A percentile compares a stretch with the other conserved stretches of the same genome.
Evolutionary conservation across 2,797 vertebrate species (phyloP).

Genomic region (Acridotheres tristis): DNA sequence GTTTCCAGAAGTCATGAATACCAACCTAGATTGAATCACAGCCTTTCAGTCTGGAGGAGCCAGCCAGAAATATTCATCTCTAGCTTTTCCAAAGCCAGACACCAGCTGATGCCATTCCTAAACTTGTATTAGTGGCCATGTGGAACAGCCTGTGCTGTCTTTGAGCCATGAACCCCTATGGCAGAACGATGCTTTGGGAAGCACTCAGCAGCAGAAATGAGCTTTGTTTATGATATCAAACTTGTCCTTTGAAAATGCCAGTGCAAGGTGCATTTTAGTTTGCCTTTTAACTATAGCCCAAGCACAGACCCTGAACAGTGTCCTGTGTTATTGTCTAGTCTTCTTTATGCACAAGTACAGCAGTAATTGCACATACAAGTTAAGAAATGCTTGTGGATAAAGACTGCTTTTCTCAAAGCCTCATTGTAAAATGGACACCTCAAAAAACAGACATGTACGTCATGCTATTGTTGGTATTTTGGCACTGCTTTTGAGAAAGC

Average conservation of each 20-base stretch:
- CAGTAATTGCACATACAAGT: background rate
- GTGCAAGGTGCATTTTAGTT: background rate
- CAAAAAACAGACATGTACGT: background rate
- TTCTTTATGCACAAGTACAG: background rate
- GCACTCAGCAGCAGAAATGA: background rate
- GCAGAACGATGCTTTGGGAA: background rate
- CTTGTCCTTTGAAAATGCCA: background rate
- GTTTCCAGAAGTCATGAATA: background rate
- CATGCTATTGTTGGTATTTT: background rate
- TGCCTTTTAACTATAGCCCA: background rate
- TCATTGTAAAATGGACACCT: background rate
- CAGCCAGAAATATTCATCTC: background rate
- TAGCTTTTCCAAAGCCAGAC: background rate
- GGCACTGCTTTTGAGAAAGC: constrained; percentile 9
- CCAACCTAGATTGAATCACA: background rate
- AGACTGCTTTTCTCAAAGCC: background rate
- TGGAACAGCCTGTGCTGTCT: background rate
- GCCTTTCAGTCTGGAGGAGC: background rate
- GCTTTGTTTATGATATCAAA: background rate
- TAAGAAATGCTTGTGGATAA: background rate
- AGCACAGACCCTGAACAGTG: background rate
- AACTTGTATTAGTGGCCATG: background rate
- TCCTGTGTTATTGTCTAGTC: background rate
- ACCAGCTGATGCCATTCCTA: background rate
- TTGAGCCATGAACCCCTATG: background rate